A percentile compares a stretch with the other conserved stretches of the same genome.
These are phyloP conservation scores for Harlomillsia oculata DNA, from an alignment of 1,140 invertebrate species.

Conservation along the genomic window DNA sequence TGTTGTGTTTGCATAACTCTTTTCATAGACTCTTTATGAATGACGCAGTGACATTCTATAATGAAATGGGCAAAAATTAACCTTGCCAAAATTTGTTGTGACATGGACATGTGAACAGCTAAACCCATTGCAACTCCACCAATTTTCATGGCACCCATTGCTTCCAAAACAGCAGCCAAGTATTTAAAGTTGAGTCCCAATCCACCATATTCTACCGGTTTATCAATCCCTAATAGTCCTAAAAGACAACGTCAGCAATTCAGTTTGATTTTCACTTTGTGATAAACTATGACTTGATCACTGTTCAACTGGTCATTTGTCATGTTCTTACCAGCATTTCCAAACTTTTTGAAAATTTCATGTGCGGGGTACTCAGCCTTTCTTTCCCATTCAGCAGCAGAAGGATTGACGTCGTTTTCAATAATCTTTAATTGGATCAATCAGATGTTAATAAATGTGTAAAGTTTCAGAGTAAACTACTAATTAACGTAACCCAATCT, in stretches of 20 bases:
- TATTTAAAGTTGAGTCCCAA: conserved; percentile 51
- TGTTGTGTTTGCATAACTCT: not conserved
- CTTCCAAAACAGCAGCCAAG: conserved; percentile 48
- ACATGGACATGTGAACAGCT: conserved; percentile 49
- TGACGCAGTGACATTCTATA: too few species aligned
- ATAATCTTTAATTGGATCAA: conserved; percentile 44
- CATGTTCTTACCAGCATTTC: too few species aligned
- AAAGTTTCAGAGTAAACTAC: too few species aligned
- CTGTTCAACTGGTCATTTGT: too few species aligned
- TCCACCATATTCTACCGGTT: conserved; percentile 51
- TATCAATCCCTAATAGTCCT: conserved; percentile 49
- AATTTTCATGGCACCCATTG: conserved; percentile 45
- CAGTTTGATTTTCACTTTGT: too few species aligned
- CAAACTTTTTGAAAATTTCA: conserved; percentile 49
- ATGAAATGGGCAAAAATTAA: too few species aligned
- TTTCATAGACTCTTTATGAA: too few species aligned
- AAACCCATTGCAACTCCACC: conserved; percentile 50
- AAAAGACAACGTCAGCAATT: too few species aligned
- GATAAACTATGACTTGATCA: too few species aligned
- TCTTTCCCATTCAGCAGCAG: conserved; percentile 51
- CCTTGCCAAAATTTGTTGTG: conserved; percentile 42
- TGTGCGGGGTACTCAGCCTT: conserved; percentile 46
- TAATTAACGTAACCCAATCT: too few species aligned
- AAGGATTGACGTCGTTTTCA: conserved; percentile 51
- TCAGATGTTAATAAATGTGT: not conserved